Evolutionary conservation across 2,113 vertebrate species (phyloP), one percentile per base, ranked within the genome.

Genomic region (Malurus cyaneus): DNA sequence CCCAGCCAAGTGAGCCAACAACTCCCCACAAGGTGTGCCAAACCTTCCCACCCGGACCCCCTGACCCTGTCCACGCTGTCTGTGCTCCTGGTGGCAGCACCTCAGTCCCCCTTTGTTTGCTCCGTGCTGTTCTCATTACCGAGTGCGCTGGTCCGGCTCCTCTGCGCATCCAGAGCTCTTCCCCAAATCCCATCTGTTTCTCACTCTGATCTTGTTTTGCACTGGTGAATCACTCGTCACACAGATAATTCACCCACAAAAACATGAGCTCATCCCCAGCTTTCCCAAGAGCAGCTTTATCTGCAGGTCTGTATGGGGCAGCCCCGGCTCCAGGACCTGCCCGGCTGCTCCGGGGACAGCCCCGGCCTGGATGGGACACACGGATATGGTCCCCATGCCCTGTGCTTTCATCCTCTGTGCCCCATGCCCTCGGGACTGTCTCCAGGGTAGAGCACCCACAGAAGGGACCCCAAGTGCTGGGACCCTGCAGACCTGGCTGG

Each of bases 271-370:
- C 87, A 91, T 66, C 52, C 74, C 39, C 79, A 86, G 54, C 47
- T 83, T 70, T 77, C 54, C 79, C 72, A 42, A 42, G 67, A 62
- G 53, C 29, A 77, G 82, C 64, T 90, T 50, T 77, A 13, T 25
- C 16, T 1, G 70, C 72, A 29, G 64, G 76, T 70, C 64, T 34
- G 31, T 18, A 42, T 0, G 1, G 76, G 77, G 29, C 62, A 52
- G 54, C 34, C 5, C 14, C 0, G 0, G 21, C 0, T 2, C 64
- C 69, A 42, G 76, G 1, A 1, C 62, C 76, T 24, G 44, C 34
- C 49, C 0, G 0, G 69, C 52, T 39, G 65, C 70, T 61, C 0
- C 54, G 50, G 46, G 34, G 36, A 42, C 0, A 1, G 12, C 61
- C 53, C 77, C 3, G 6, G 29, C 2, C 2, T 32, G 44, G n/a